These are phyloP conservation scores for Antechinus flavipes DNA, from an alignment of 2,113 vertebrate species.

Conservation along the genomic window DNA sequence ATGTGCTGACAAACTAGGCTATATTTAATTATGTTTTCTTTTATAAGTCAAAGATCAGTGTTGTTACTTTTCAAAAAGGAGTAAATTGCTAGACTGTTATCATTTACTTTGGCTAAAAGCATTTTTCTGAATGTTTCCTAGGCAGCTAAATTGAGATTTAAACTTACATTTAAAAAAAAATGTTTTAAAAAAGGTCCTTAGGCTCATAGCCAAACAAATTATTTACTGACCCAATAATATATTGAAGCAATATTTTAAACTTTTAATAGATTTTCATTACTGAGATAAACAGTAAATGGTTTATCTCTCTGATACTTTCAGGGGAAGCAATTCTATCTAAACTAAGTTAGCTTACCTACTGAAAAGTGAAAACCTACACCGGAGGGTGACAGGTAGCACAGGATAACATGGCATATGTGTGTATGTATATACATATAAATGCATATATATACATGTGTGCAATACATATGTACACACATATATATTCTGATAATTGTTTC, in stretches of 20 bases:
- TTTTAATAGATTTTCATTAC: background rate
- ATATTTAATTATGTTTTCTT: slow-evolving; percentile 5
- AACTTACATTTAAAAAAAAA: background rate
- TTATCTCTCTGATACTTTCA: background rate
- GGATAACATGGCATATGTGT: background rate
- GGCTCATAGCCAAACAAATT: slow-evolving; percentile 12
- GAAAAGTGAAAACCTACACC: background rate
- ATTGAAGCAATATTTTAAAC: slow-evolving; percentile 8
- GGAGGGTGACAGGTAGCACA: background rate
- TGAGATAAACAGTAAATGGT: background rate
- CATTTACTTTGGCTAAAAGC: slow-evolving; percentile 48
- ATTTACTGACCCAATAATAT: background rate
- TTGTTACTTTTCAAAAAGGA: slow-evolving; percentile 37
- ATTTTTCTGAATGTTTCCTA: slow-evolving; percentile 29
- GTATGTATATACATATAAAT: too few species aligned
- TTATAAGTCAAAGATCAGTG: slow-evolving; percentile 37
- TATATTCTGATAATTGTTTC: background rate
- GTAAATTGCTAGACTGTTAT: slow-evolving; percentile 32
- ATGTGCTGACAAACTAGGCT: slow-evolving; percentile 6
- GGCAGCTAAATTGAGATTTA: background rate
- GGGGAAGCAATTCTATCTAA: background rate
- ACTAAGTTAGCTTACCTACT: background rate
- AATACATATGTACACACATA: too few species aligned
- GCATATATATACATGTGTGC: too few species aligned
- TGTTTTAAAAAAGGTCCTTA: background rate